These are phyloP conservation scores for Papilio xuthus DNA, from an alignment of 1,140 invertebrate species.

Conservation along the genomic window DNA sequence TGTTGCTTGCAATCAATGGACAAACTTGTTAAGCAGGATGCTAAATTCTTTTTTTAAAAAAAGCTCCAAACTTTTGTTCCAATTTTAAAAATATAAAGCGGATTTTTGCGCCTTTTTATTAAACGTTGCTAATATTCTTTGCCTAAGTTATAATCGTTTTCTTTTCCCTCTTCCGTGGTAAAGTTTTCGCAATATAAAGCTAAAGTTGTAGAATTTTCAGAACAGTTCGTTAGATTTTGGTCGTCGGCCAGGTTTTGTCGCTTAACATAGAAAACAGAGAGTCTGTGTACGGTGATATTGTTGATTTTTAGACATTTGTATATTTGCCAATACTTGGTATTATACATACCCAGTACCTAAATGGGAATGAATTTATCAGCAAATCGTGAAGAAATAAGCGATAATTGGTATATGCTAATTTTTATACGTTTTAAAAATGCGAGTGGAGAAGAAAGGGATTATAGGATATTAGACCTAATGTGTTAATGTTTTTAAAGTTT, in stretches of 20 bases:
- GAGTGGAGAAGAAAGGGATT: too few species aligned
- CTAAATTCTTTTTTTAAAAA: neutral
- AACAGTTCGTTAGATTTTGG: constrained; percentile 8
- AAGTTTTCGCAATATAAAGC: constrained; percentile 16
- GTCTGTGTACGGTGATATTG: neutral
- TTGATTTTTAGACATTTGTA: neutral
- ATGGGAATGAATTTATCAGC: neutral
- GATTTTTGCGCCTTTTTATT: neutral
- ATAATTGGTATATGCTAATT: too few species aligned
- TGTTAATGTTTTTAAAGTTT: neutral
- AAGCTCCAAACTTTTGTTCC: neutral
- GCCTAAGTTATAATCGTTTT: neutral
- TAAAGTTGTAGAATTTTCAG: neutral
- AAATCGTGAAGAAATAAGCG: too few species aligned
- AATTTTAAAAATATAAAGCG: neutral
- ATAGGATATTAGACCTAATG: too few species aligned
- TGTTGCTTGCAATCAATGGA: neutral
- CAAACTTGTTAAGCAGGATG: neutral
- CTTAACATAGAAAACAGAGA: neutral
- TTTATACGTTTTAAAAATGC: too few species aligned
- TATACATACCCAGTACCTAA: neutral
- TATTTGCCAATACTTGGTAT: neutral
- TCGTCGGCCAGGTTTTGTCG: constrained; percentile 4
- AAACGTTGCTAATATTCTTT: neutral
- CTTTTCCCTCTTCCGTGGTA: neutral